These are phyloP conservation scores for Malthinus seriepunctatus DNA, from an alignment of 2,888 invertebrate genomes.

Conservation along the genomic window DNA sequence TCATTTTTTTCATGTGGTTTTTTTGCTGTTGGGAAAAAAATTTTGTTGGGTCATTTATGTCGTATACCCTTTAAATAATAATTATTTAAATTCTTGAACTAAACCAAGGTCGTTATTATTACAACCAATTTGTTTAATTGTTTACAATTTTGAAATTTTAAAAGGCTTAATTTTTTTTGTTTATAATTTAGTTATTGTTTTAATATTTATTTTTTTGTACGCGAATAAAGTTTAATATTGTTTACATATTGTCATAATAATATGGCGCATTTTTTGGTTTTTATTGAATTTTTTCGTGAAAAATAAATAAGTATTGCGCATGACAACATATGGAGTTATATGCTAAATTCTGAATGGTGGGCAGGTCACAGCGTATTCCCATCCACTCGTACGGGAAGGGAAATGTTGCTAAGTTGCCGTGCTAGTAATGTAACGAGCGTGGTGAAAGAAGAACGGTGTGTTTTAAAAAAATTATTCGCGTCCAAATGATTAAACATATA, in stretches of 20 bases:
- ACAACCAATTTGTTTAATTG: not conserved
- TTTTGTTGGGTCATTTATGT: too few relatives aligned
- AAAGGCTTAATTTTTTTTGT: not conserved
- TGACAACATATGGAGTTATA: slow-evolving; percentile 34
- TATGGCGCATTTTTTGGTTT: slow-evolving; percentile 6
- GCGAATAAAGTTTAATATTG: too few relatives aligned
- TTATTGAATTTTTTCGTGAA: slow-evolving; percentile 28
- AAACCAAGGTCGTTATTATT: not conserved
- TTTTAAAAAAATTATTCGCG: slow-evolving; percentile 43
- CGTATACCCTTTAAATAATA: too few relatives aligned
- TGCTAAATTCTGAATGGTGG: slow-evolving; percentile 44
- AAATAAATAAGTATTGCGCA: slow-evolving; percentile 37
- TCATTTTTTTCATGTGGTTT: too few relatives aligned
- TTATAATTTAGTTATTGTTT: too few relatives aligned
- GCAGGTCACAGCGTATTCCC: slow-evolving; percentile 39
- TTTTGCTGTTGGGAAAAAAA: too few relatives aligned
- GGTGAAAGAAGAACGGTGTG: slow-evolving; percentile 37
- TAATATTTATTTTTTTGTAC: too few relatives aligned
- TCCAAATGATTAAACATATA: slow-evolving; percentile 75
- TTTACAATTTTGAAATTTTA: not conserved
- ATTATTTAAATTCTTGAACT: not conserved
- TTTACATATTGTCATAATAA: not conserved
- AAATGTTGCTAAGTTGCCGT: slow-evolving; percentile 48
- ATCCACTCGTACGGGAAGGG: slow-evolving; percentile 58
- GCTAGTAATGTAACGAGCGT: slow-evolving; percentile 36